Evolutionary conservation across 2,113 vertebrate species (phyloP), one percentile per base, ranked within the genome.

Genomic region (Pongo pygmaeus): DNA sequence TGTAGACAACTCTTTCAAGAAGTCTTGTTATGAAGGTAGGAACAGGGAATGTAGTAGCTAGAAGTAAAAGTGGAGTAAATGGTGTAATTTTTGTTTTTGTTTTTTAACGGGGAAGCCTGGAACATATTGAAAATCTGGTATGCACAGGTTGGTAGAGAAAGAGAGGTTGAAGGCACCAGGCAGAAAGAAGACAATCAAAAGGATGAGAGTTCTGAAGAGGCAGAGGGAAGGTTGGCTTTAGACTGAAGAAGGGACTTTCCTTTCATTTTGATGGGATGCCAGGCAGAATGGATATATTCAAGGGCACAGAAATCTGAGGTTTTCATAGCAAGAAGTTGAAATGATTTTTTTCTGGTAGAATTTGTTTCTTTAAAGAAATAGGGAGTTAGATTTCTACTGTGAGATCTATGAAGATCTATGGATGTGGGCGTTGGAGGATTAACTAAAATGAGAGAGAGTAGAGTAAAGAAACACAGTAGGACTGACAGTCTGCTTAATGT

Each of bases 351-450:
- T 83, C 27, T 78, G 70, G 59, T 75, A 55, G 50, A 43, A 61
- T 91, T 80, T 91, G 32, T 91, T 89, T 97, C 20, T 32, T 38
- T 67, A 80, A n/a, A 93, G 38, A 94, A 83, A 89, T 27, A 57
- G 16, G 6, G 64, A 22, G 25, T 38, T 50, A 40, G 23, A 59
- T 59, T 70, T 92, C 40, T 74, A 23, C 25, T 32, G 1, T 85
- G 59, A 78, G 22, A 35, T 48, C 48, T 35, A 78, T 55, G 91
- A 59, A 85, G 22, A n/a, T 52, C 40, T 32, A 78, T 40, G 92
- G 72, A 61, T 38, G 12, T 52, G 81, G 75, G 14, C 80, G 38
- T 84, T 81, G 5, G n/a, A 75, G 38, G 50, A 79, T 69, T n/a
- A 87, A 77, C 23, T 61, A 79, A 95, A 97, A 46, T 27, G 27